Base-by-base conservation (phyloP, 1,140 invertebrate species). In the Panagrolaimus sp. region DNA sequence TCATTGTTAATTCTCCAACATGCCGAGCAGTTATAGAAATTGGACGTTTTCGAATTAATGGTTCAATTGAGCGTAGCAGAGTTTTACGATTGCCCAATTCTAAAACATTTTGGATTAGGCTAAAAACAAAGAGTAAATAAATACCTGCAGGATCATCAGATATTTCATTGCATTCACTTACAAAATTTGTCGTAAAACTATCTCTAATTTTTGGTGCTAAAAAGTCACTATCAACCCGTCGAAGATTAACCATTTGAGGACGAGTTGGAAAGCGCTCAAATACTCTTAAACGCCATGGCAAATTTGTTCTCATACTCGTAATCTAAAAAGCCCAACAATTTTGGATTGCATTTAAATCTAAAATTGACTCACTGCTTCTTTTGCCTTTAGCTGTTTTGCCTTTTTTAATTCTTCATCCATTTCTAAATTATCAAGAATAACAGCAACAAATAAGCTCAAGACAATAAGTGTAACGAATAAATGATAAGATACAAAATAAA, bases 381-480 rank as follows among this genome's bases (percentile, higher is more conserved):
- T 79, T 20, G 80, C 80, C 69, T 80, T 78, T 53, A 80, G 84
- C 84, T 99, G 96, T 83, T 98, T 98, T 5, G 98, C 85, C 84
- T 98, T 98, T 83, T 99, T 99, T 25, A 99, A 95, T 79, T 99
- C 96, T 86, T 99, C 96, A 81, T 99, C 96, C 73, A 99, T 86
- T 84, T 98, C 96, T 79, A 99, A 88, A 86, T 99, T 99, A 83
- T 99, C 96, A 76, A 99, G 88, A 86, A 99, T 99, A 2, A 99
- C 96, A 69, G 96, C 96, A 76, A 99, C 96, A 88, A 99, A 99
- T 83, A 99, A 90, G 84, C 92, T 96, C 74, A 99, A 87, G 84
- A 99, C 94, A 85, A 99, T 99, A 89, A 99, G 84, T 48, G 96
- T 98, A 9, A 99, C 96, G 85, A 99, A 97, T 16, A 99, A 87